Evolutionary conservation across 1,140 invertebrate genomes (phyloP), one percentile per base, ranked within the genome.

Genomic region (Liolophura sinensis): DNA sequence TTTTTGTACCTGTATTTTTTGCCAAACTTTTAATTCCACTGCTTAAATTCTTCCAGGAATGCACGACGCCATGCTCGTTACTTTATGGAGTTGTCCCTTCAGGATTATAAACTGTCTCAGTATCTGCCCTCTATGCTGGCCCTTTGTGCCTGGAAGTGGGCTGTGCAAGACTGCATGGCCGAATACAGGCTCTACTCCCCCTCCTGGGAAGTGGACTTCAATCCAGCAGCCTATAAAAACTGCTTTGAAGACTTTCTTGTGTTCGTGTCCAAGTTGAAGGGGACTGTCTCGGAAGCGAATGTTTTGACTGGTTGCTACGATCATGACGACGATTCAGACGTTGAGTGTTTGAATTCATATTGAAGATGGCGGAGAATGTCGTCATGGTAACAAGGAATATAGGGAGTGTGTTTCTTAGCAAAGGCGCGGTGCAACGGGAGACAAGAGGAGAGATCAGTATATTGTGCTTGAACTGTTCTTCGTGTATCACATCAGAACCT

Each of bases 41-140:
- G 50, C 7, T 63, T 58, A 61, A 14, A 54, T 20, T 24, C 7
- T 71, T 70, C 57, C 60, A 78, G 76, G 65, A 66, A 75, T 61
- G 65, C 71, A 6, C 62, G 71, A 4, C 68, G 68, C 3, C 48
- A 73, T 31, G 68, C 66, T 5, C 64, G 74, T 7, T 73, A 71
- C 61, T 1, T 76, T 5, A 51, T 76, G 31, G 73, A 76, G 58
- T 62, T 76, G 0, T 72, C 71, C 0, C 62, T 78, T 1, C 71
- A 72, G 48, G 76, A 78, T 24, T 78, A 78, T 51, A 65, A 75
- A 0, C 52, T 78, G 12, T 70, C 62, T 20, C 74, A 78, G 51
- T 69, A 67, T 46, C 56, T 66, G 9, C 73, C 76, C 4, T 78
- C 76, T 14, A 59, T 78, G 49, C 55, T 78, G 24, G 72, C 73